Conservation (phyloP, 1,140 invertebrate species). For the Macrobrachium rosenbergii region DNA sequence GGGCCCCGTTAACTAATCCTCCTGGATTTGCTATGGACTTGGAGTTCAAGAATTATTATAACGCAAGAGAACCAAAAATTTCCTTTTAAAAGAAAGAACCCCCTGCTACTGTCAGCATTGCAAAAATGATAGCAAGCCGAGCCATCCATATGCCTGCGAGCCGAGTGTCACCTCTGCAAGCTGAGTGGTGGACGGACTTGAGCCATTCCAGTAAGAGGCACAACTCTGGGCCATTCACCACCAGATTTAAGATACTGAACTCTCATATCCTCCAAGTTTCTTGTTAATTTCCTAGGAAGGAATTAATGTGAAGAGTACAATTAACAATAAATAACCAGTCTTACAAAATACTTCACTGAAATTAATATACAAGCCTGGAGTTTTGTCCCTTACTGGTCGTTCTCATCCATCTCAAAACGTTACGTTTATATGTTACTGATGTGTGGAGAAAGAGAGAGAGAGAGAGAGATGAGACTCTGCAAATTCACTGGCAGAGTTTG, state of each 20-base stretch:
- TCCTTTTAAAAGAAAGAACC: too few relatives aligned
- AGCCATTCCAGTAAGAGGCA: constrained; percentile 58
- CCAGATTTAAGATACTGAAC: not conserved
- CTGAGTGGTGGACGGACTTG: constrained; percentile 59
- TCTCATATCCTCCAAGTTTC: too few relatives aligned
- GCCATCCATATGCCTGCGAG: constrained; percentile 27
- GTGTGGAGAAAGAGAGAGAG: constrained; percentile 23
- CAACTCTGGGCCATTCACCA: constrained; percentile 42
- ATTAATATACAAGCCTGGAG: constrained; percentile 35
- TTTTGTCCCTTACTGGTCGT: constrained; percentile 60
- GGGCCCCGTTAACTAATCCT: not conserved
- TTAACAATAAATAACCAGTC: not conserved
- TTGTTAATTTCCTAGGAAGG: too few relatives aligned
- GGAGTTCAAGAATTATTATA: not conserved
- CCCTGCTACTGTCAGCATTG: too few relatives aligned
- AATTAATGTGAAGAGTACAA: too few relatives aligned
- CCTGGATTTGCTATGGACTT: not conserved
- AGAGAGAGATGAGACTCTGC: constrained; percentile 37
- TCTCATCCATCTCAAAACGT: constrained; percentile 51
- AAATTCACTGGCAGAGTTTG: constrained; percentile 25
- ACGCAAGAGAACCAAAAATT: too few relatives aligned
- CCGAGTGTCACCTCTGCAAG: constrained; percentile 40
- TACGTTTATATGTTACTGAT: constrained; percentile 17
- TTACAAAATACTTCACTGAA: constrained; percentile 7
- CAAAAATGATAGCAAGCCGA: not conserved